phyloP scores from a whole-genome alignment of 2,797 vertebrate species.

The Hozukius guyotensis region DNA sequence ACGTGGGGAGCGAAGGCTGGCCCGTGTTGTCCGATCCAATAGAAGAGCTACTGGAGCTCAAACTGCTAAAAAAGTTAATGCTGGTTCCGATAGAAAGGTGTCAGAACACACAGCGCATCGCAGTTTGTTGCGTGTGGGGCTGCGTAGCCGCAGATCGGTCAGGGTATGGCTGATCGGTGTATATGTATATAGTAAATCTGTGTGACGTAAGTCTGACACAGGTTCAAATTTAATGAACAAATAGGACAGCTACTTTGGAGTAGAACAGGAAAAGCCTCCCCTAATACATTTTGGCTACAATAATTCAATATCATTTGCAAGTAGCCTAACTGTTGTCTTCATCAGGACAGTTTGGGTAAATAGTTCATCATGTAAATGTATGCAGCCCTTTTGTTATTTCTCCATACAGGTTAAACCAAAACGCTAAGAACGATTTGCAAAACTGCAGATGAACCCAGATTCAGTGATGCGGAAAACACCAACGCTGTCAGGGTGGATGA shows the following conservation, averaged over 20 bases:
- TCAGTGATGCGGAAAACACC: constrained; percentile 46
- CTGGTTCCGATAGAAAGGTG: too few relatives aligned
- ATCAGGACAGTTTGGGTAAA: not conserved
- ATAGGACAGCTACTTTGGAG: not conserved
- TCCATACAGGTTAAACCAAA: not conserved
- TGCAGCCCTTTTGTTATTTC: not conserved
- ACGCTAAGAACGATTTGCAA: not conserved
- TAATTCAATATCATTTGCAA: not conserved
- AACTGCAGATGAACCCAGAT: not conserved
- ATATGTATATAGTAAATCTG: too few relatives aligned
- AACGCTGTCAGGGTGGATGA: constrained; percentile 29
- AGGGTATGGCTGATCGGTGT: too few relatives aligned
- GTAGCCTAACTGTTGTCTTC: not conserved
- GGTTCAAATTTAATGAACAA: too few relatives aligned
- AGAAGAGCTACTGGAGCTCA: too few relatives aligned
- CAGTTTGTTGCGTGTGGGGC: too few relatives aligned
- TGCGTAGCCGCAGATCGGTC: too few relatives aligned
- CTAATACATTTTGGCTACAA: too few relatives aligned
- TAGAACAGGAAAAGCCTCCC: not conserved
- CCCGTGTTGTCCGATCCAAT: rapidly evolving
- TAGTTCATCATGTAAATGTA: not conserved
- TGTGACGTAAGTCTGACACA: too few relatives aligned
- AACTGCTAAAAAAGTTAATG: rapidly evolving
- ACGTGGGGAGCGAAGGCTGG: too few relatives aligned
- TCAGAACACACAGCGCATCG: too few relatives aligned